Conservation (phyloP, 2,797 vertebrate genomes). For the Scolopax rusticola region DNA sequence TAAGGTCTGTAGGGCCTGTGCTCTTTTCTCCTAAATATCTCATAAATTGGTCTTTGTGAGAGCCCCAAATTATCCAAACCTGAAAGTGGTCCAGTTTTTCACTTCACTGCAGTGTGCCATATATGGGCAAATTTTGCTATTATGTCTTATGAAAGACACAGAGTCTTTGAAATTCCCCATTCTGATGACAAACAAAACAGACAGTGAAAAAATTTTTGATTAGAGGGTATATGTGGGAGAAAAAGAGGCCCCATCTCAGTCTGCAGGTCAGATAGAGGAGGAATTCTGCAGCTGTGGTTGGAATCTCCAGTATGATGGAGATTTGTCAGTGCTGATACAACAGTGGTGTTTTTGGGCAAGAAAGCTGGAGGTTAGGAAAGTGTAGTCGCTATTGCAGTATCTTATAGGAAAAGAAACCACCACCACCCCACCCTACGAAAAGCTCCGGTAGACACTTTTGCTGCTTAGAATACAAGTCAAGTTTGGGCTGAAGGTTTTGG, state of each 20-base stretch:
- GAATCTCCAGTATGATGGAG: not conserved
- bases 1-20: not conserved
- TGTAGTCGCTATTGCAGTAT: not conserved
- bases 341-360: not conserved
- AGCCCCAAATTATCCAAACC: not conserved
- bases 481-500: not conserved
- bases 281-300: not conserved
- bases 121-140: not conserved
- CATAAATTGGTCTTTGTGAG: not conserved
- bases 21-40: not conserved
- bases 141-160: not conserved
- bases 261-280: not conserved
- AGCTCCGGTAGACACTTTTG: not conserved
- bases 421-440: accelerated
- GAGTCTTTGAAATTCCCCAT: not conserved
- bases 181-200: not conserved
- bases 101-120: not conserved
- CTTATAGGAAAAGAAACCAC: accelerated
- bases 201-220: not conserved
- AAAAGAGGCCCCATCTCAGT: not conserved
- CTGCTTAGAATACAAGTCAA: not conserved
- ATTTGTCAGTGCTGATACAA: not conserved
- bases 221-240: not conserved
- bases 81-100: not conserved
- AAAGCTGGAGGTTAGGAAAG: not conserved